These are phyloP conservation scores for Heliocidaris tuberculata DNA, from an alignment of 35 echinoderm and acorn worm species.

Conservation along the genomic window DNA sequence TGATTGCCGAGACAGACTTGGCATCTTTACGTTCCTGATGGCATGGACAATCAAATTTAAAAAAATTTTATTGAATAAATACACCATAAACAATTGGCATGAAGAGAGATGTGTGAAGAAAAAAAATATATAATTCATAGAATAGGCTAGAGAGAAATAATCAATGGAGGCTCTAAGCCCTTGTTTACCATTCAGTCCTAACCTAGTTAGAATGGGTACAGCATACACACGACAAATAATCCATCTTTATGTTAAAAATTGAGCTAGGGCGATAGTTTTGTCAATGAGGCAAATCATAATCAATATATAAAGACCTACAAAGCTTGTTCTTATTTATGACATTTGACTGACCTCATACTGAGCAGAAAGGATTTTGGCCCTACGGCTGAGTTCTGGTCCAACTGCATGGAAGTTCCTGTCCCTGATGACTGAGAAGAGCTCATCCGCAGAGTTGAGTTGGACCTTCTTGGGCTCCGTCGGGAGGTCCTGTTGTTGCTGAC, in stretches of 20 bases:
- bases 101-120: no score
- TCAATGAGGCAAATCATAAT: no score
- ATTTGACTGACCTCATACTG: conserved; percentile 78
- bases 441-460: conserved; percentile 81
- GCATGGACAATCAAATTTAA: background rate
- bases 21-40: conserved; percentile 96
- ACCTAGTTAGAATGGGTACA: no score
- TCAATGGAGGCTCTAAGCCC: no score
- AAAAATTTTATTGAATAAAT: no score
- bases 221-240: no score
- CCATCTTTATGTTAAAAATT: no score
- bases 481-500: conserved; percentile 54
- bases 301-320: background rate
- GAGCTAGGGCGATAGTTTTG: no score
- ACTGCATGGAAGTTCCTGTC: conserved; percentile 98
- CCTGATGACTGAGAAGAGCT: conserved; percentile 81
- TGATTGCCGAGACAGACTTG: conserved; percentile 84
- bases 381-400: conserved; percentile 88
- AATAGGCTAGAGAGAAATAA: no score
- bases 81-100: no score
- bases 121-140: no score
- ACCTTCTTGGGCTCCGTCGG: conserved; percentile 89
- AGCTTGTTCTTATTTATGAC: background rate
- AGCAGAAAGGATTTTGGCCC: conserved; percentile 89
- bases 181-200: no score